phyloP scores from a whole-genome alignment of 2,113 vertebrate genomes.

The Manacus vitellinus region DNA sequence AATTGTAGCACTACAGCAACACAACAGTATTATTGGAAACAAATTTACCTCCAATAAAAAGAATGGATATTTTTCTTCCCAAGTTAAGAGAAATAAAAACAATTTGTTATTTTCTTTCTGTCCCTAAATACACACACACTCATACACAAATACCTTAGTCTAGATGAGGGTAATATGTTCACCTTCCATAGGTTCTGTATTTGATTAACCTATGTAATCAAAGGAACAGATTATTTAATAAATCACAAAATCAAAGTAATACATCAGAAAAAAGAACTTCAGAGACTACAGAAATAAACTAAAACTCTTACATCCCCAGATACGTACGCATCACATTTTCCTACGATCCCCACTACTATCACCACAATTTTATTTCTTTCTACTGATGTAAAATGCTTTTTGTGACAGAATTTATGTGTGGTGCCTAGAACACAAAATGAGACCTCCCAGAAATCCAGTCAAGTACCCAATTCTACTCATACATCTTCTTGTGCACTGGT shows the following conservation, averaged over 20 bases:
- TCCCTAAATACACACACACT: background rate
- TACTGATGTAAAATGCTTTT: background rate
- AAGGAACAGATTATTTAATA: constrained; percentile 22
- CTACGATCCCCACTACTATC: background rate
- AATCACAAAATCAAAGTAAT: background rate
- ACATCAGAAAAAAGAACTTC: background rate
- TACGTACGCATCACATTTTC: background rate
- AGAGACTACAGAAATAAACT: background rate
- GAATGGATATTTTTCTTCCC: background rate
- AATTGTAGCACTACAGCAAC: background rate
- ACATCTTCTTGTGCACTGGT: background rate
- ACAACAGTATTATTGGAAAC: background rate
- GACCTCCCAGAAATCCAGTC: background rate
- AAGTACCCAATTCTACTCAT: background rate
- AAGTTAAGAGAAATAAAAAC: background rate
- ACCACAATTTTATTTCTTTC: background rate
- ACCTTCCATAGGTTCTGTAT: background rate
- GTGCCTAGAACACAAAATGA: background rate
- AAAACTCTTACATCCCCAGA: background rate
- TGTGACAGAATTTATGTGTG: background rate
- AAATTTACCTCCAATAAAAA: background rate
- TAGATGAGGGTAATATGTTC: background rate
- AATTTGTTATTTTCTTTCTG: background rate
- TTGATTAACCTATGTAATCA: background rate
- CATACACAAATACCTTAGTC: background rate